A percentile compares a stretch with the other conserved stretches of the same genome.
Conservation (phyloP, 2,888 invertebrate species). For the Cetonia aurata region DNA sequence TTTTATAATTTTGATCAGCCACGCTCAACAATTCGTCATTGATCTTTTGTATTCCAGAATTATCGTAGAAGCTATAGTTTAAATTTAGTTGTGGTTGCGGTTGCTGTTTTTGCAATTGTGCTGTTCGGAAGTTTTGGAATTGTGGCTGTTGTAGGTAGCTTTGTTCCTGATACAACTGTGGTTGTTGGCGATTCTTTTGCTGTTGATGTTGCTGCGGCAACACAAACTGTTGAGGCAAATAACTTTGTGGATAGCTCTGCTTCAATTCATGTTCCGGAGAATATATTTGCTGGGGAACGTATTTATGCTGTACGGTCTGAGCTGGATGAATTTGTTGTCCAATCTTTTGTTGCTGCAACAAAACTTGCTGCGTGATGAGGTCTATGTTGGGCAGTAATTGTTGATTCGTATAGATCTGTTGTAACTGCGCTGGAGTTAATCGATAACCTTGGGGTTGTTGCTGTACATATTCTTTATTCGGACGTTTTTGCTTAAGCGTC, state of each 20-base stretch:
- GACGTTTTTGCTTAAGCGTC: conserved; percentile 23
- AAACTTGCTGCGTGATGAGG: conserved; percentile 30
- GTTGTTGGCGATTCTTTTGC: conserved; percentile 54
- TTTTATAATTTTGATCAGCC: conserved; percentile 29
- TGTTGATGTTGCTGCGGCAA: conserved; percentile 51
- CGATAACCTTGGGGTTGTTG: conserved; percentile 46
- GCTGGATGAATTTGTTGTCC: conserved; percentile 24
- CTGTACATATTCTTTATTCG: conserved; percentile 21
- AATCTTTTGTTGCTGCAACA: conserved; percentile 30
- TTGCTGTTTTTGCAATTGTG: conserved; percentile 38
- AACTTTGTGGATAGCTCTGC: conserved; percentile 9
- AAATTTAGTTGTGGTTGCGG: conserved; percentile 12
- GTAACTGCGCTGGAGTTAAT: conserved; percentile 52
- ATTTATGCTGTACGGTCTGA: not conserved
- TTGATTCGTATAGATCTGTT: conserved; percentile 31
- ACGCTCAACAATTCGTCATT: conserved; percentile 34
- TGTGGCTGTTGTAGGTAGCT: conserved; percentile 27
- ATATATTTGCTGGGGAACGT: conserved; percentile 17
- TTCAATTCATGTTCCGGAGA: conserved; percentile 19
- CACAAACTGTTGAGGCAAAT: conserved; percentile 18
- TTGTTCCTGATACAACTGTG: conserved; percentile 57
- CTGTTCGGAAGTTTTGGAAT: conserved; percentile 39
- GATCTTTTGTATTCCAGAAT: conserved; percentile 34
- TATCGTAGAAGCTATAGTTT: conserved; percentile 15
- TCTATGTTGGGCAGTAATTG: conserved; percentile 44